phyloP scores from a whole-genome alignment of 2,888 invertebrate species.

The Ferdinandea cuprea region DNA sequence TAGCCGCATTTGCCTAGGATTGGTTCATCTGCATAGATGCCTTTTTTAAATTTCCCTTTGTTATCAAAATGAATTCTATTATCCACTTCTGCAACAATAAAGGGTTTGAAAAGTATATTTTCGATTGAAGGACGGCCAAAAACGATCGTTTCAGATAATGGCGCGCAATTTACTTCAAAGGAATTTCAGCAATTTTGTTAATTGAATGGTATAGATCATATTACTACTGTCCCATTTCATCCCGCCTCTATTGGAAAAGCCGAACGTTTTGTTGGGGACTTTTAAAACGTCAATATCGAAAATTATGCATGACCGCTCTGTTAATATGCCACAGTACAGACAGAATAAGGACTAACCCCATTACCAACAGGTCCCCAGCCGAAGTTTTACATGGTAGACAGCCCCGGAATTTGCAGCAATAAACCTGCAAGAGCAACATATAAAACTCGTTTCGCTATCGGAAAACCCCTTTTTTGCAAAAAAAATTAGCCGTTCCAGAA shows the following conservation, averaged over 20 bases:
- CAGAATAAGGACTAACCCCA: constrained; percentile 44
- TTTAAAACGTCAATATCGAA: constrained; percentile 61
- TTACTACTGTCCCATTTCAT: constrained; percentile 75
- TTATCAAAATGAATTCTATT: constrained; percentile 72
- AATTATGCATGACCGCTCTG: constrained; percentile 30
- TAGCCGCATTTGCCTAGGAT: constrained; percentile 56
- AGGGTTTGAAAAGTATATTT: constrained; percentile 70
- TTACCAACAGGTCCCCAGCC: constrained; percentile 39
- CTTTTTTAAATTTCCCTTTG: constrained; percentile 81
- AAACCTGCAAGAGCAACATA: not conserved
- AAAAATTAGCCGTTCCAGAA: constrained; percentile 1
- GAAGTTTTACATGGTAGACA: constrained; percentile 61
- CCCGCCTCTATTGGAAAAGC: constrained; percentile 76
- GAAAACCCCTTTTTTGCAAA: too few species aligned
- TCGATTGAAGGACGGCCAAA: constrained; percentile 75
- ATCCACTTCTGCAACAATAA: constrained; percentile 28
- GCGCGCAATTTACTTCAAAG: constrained; percentile 68
- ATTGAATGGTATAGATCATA: constrained; percentile 75
- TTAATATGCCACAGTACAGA: constrained; percentile 45
- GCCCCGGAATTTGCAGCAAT: constrained; percentile 16
- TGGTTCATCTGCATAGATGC: constrained; percentile 81
- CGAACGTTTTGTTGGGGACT: constrained; percentile 72
- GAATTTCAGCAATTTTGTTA: constrained; percentile 73
- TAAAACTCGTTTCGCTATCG: too few species aligned
- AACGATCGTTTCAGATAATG: constrained; percentile 76